Conservation (phyloP, 2,113 vertebrate species). For the Anhinga anhinga region DNA sequence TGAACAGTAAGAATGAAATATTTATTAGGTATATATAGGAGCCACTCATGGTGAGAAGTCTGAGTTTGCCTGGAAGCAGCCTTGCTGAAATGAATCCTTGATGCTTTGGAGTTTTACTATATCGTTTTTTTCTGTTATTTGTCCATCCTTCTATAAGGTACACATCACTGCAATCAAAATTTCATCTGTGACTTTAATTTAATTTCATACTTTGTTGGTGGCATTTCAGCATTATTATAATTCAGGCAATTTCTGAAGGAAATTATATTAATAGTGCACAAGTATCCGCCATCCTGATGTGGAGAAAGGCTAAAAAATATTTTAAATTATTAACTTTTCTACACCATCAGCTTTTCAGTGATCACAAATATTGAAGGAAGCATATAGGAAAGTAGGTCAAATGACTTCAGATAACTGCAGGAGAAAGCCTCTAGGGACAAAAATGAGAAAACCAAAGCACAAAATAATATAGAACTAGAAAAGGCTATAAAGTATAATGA, state of each 20-base stretch:
- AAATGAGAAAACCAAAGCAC: neutral
- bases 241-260: neutral
- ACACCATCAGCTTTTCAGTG: neutral
- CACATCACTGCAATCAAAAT: neutral
- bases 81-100: neutral
- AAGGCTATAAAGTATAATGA: neutral
- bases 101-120: neutral
- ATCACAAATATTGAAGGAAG: neutral
- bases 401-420: neutral
- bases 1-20: conserved; percentile 22
- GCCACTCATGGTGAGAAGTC: neutral
- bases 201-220: neutral
- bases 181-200: neutral
- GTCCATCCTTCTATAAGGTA: neutral
- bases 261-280: neutral
- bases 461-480: neutral
- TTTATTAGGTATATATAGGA: conserved; percentile 15
- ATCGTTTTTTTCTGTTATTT: neutral
- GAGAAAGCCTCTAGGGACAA: neutral
- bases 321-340: neutral
- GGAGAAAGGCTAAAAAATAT: neutral
- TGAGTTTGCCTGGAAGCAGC: neutral
- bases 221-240: neutral
- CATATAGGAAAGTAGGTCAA: neutral
- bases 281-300: neutral